Evolutionary conservation across 2,888 invertebrate genomes (phyloP).

Genomic region (Machimus atricapillus): DNA sequence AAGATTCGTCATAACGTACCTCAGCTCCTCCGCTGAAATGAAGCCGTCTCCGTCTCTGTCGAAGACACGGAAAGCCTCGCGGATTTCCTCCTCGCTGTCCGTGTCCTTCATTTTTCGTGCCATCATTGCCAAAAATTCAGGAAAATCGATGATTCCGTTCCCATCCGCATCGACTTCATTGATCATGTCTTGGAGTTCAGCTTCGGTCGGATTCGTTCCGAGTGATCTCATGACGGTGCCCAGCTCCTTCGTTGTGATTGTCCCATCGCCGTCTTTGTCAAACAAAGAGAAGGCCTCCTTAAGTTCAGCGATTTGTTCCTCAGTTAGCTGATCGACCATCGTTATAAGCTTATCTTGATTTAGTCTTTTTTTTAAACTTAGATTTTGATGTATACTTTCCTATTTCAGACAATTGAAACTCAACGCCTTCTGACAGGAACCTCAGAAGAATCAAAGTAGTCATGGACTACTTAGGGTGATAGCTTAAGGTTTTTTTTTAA

Average conservation of each 20-base stretch:
- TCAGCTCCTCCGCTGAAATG: conserved; percentile 94
- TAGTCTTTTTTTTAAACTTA: background rate
- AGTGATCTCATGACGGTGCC: conserved; percentile 98
- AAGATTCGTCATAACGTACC: conserved; percentile 98
- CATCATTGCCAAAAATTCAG: conserved; percentile 99
- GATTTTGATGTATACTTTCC: background rate
- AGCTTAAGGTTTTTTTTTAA: no score
- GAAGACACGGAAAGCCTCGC: conserved; percentile 96
- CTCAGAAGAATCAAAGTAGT: background rate
- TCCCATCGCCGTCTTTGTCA: conserved; percentile 99
- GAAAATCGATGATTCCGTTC: conserved; percentile 98
- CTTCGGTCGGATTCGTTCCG: conserved; percentile 99
- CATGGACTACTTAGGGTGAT: background rate
- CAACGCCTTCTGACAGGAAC: background rate
- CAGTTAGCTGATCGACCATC: conserved; percentile 92
- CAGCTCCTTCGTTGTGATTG: conserved; percentile 99
- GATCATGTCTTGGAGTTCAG: conserved; percentile 99
- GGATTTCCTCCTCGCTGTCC: conserved; percentile 96
- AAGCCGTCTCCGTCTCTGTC: conserved; percentile 99
- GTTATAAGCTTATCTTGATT: background rate
- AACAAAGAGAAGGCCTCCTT: conserved; percentile 99
- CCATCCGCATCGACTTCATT: conserved; percentile 93
- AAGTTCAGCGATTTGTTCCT: conserved; percentile 99
- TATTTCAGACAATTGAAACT: background rate
- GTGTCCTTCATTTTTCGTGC: conserved; percentile 98